Percentiles rank a stretch among this genome's conserved stretches.
These are phyloP conservation scores for Leiothrix lutea DNA, from an alignment of 2,113 vertebrate species.

Conservation along the genomic window DNA sequence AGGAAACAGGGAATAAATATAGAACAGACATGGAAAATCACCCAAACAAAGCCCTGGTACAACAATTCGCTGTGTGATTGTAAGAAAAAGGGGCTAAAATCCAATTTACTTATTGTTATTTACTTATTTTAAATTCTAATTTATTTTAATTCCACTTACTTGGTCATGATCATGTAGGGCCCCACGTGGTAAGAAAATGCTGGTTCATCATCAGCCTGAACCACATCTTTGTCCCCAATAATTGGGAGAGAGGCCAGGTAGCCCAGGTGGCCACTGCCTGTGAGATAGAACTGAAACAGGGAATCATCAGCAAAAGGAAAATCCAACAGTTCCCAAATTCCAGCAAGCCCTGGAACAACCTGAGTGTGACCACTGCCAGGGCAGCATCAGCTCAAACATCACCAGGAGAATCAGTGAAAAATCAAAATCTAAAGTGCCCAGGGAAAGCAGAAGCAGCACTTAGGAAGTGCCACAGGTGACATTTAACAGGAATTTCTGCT, in stretches of 20 bases:
- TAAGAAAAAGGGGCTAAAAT: neutral
- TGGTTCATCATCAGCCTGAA: slow-evolving; percentile 79
- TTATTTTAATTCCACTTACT: slow-evolving; percentile 68
- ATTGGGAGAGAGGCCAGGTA: slow-evolving; percentile 78
- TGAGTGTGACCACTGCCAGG: neutral
- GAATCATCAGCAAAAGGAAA: neutral
- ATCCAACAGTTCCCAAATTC: neutral
- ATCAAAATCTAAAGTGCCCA: neutral
- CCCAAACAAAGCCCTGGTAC: neutral
- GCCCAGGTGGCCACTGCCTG: slow-evolving; percentile 57
- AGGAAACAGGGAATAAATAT: neutral
- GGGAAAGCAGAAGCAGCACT: neutral
- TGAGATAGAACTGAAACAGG: slow-evolving; percentile 75
- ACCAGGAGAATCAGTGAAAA: no score
- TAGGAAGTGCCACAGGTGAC: neutral
- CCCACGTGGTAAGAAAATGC: slow-evolving; percentile 76
- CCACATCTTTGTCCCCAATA: slow-evolving; percentile 77
- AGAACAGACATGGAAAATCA: neutral
- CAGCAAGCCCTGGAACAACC: fast-evolving
- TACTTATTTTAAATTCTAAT: no score
- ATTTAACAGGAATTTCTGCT: neutral
- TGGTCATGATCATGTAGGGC: slow-evolving; percentile 81
- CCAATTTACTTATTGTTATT: no score
- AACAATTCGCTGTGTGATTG: neutral
- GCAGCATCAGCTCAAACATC: neutral